These are phyloP conservation scores for Baronia brevicornis DNA, from an alignment of 2,888 invertebrate species.

Conservation along the genomic window DNA sequence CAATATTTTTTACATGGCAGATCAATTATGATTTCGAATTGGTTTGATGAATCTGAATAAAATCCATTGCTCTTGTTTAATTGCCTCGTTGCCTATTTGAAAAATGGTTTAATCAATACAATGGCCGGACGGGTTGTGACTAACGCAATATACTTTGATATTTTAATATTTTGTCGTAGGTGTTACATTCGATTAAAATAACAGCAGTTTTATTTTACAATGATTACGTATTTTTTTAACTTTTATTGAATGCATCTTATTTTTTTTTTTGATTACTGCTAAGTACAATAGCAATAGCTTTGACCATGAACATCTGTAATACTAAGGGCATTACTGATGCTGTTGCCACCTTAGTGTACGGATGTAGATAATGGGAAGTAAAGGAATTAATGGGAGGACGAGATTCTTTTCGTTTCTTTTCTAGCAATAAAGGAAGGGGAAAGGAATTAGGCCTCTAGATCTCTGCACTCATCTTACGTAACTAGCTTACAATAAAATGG, in stretches of 20 bases:
- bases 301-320: no score
- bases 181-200: constrained; percentile 14
- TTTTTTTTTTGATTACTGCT: constrained; percentile 11
- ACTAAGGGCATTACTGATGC: no score
- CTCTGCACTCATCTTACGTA: no score
- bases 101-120: constrained; percentile 61
- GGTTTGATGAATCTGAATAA: constrained; percentile 74
- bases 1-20: constrained; percentile 69
- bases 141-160: constrained; percentile 29
- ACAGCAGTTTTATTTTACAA: constrained; percentile 17
- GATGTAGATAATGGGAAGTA: no score
- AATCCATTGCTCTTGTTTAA: constrained; percentile 71
- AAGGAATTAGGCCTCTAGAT: no score
- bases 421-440: no score
- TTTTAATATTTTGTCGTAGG: constrained; percentile 13
- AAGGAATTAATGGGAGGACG: no score
- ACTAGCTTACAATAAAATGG: no score
- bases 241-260: constrained; percentile 10
- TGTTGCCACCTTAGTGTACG: no score
- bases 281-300: neutral
- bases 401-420: no score
- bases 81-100: constrained; percentile 66
- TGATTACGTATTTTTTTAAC: constrained; percentile 27
- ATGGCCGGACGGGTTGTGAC: constrained; percentile 36
- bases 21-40: constrained; percentile 74